Conservation (phyloP, 2,113 vertebrate species). For the Melierax canorus region DNA sequence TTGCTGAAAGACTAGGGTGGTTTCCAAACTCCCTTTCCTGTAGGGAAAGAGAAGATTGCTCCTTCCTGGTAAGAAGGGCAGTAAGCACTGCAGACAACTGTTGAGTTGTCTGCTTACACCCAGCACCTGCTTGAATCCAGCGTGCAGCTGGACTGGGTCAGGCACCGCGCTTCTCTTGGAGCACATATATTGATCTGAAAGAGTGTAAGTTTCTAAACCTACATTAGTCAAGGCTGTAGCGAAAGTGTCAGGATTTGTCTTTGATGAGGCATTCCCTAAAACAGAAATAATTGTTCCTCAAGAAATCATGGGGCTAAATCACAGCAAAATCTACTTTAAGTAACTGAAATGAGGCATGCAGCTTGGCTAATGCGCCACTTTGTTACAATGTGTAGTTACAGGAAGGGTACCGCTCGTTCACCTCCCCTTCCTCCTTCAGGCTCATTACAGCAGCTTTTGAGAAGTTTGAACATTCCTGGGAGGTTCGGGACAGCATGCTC, state of each 20-base stretch:
- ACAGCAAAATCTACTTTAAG: neutral
- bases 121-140: neutral
- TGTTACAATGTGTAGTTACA: rapidly evolving
- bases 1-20: neutral
- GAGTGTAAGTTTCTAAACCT: neutral
- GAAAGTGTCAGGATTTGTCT: neutral
- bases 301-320: neutral
- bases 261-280: neutral
- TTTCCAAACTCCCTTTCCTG: neutral
- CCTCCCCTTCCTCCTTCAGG: too few relatives aligned
- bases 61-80: neutral
- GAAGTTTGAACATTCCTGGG: too few relatives aligned
- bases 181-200: neutral
- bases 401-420: too few relatives aligned
- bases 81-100: neutral
- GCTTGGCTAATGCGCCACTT: rapidly evolving
- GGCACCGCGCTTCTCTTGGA: neutral
- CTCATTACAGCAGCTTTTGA: too few relatives aligned
- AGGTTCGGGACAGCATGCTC: too few relatives aligned
- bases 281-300: neutral
- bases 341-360: neutral
- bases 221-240: neutral
- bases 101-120: neutral
- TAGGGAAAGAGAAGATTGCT: neutral
- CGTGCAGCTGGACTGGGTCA: neutral